Conservation (phyloP, 2,797 vertebrate genomes). For the Ceyx erithaca region DNA sequence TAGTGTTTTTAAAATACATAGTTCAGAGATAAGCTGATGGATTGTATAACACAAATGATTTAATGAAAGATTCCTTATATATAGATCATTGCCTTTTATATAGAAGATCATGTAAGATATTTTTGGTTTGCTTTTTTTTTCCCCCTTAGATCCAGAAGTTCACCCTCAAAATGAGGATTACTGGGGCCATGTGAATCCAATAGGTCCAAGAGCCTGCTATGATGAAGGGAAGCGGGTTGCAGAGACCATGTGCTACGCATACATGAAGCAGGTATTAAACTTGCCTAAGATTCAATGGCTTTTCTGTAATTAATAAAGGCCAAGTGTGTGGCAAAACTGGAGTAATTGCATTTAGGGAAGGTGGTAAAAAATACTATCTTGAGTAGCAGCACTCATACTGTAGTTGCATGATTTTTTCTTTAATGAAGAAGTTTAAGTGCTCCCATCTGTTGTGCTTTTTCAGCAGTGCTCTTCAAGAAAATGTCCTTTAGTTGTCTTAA, state of each 20-base stretch:
- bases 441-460: not conserved
- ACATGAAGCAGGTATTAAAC: constrained; percentile 95
- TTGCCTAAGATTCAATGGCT: not conserved
- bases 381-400: not conserved
- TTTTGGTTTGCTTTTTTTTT: not conserved
- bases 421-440: not conserved
- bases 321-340: not conserved
- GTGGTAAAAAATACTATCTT: not conserved
- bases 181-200: constrained; percentile 98
- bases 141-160: constrained; percentile 90
- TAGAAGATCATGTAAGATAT: not conserved
- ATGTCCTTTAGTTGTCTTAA: not conserved
- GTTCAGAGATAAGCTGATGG: not conserved
- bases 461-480: not conserved
- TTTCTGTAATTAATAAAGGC: constrained; percentile 47
- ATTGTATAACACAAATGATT: not conserved
- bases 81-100: not conserved
- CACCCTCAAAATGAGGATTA: constrained; percentile 98
- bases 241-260: constrained; percentile 99
- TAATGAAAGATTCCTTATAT: not conserved
- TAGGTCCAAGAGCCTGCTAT: constrained; percentile 96
- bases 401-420: not conserved
- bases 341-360: not conserved
- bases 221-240: constrained; percentile 97
- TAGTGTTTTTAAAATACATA: not conserved